Percentiles rank a stretch among this genome's conserved stretches.
Evolutionary conservation across 2,113 vertebrate genomes (phyloP).

Genomic region (Natator depressus): DNA sequence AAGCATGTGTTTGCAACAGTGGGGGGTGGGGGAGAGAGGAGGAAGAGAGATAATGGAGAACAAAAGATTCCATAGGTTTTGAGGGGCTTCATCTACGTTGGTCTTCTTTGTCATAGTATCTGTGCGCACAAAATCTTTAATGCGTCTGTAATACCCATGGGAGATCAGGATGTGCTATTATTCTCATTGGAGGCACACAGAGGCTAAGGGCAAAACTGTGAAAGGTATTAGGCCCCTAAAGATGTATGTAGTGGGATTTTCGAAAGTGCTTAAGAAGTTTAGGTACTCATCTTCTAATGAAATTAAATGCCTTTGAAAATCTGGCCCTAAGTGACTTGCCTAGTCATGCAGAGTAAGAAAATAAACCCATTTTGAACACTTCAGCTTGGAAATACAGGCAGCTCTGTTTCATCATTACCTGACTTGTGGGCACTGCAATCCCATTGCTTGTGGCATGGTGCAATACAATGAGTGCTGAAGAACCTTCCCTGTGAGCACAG

Average conservation of each 20-base stretch:
- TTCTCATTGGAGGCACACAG: neutral
- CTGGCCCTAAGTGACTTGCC: neutral
- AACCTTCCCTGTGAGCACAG: too few species aligned
- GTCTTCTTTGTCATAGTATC: neutral
- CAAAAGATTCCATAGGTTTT: neutral
- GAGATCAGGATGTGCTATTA: too few species aligned
- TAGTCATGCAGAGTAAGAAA: neutral
- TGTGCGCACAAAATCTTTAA: neutral
- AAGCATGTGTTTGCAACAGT: too few species aligned
- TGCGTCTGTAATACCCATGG: neutral
- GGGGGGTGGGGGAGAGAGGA: too few species aligned
- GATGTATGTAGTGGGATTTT: neutral
- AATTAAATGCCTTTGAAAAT: neutral
- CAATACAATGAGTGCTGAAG: too few species aligned
- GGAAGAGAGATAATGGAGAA: too few species aligned
- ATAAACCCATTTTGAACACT: neutral
- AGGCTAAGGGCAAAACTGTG: neutral
- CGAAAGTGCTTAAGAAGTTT: too few species aligned
- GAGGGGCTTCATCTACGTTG: too few species aligned
- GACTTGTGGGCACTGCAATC: too few species aligned
- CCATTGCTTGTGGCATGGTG: too few species aligned
- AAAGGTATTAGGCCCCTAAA: neutral
- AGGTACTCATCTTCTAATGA: too few species aligned
- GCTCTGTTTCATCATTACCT: neutral
- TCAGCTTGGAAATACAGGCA: too few species aligned